phyloP scores from a whole-genome alignment of 2,113 vertebrate species.

The Mustela nigripes region DNA sequence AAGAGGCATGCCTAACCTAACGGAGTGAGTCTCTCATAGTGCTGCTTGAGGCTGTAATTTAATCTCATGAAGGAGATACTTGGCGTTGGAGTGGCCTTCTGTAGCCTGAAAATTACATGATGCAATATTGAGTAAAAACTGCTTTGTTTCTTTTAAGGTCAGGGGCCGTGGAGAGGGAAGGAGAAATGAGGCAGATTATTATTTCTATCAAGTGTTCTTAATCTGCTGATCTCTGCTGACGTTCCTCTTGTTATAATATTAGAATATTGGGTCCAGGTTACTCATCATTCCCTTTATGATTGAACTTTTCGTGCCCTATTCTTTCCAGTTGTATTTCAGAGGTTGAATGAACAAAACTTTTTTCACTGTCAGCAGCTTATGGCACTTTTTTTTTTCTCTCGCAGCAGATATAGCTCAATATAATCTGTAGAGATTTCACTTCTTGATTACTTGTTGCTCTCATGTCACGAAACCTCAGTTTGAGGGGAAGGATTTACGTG shows the following conservation, averaged over 20 bases:
- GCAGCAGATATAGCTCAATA: background rate
- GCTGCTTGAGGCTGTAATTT: background rate
- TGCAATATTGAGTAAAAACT: background rate
- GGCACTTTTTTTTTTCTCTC: background rate
- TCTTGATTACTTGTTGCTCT: constrained; percentile 42
- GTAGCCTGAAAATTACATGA: background rate
- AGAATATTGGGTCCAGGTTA: background rate
- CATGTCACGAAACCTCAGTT: background rate
- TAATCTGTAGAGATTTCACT: background rate
- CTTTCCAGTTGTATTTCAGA: background rate
- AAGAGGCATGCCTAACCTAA: background rate
- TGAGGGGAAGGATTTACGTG: background rate
- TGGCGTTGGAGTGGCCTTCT: background rate
- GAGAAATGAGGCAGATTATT: background rate
- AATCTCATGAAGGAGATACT: background rate
- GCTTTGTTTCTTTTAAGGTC: background rate
- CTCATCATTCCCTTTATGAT: background rate
- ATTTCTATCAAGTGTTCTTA: background rate
- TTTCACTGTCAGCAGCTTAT: background rate
- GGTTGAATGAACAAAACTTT: constrained; percentile 4
- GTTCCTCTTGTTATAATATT: background rate
- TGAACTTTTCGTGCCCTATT: background rate
- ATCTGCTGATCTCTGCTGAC: background rate
- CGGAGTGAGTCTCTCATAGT: background rate
- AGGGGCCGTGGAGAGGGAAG: background rate